phyloP scores from a whole-genome alignment of 2,797 vertebrate species.

The Gallirallus australis region DNA sequence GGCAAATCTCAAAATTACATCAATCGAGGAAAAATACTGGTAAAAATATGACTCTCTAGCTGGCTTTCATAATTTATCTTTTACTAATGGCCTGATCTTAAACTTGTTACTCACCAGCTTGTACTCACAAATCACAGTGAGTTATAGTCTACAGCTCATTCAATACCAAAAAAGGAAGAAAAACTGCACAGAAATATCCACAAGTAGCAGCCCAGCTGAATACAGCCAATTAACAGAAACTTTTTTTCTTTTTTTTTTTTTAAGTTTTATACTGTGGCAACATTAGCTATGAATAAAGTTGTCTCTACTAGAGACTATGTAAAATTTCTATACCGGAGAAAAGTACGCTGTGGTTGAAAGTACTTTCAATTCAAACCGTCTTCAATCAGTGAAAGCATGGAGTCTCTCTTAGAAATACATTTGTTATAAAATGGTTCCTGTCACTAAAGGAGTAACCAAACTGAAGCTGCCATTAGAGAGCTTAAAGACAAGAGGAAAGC shows the following conservation, averaged over 20 bases:
- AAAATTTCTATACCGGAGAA: neutral
- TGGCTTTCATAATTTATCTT: neutral
- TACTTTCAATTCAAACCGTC: neutral
- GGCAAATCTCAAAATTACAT: neutral
- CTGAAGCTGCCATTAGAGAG: neutral
- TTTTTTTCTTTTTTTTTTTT: neutral
- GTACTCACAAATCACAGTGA: neutral
- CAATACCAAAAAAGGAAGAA: slow-evolving; percentile 32
- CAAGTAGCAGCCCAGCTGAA: neutral
- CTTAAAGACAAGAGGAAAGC: neutral
- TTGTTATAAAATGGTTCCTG: neutral
- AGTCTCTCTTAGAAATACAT: neutral
- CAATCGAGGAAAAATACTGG: neutral
- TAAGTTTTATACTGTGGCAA: neutral
- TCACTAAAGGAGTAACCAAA: neutral
- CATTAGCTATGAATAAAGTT: neutral
- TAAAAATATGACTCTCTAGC: neutral
- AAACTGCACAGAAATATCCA: neutral
- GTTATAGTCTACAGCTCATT: neutral
- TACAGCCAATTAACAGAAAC: neutral
- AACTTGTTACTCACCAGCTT: neutral
- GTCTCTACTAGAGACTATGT: neutral
- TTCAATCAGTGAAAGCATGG: neutral
- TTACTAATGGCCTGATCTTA: neutral
- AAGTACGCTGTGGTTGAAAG: neutral